Base-by-base conservation (phyloP, 1,140 invertebrate genomes). In the Leptopilina boulardi region DNA sequence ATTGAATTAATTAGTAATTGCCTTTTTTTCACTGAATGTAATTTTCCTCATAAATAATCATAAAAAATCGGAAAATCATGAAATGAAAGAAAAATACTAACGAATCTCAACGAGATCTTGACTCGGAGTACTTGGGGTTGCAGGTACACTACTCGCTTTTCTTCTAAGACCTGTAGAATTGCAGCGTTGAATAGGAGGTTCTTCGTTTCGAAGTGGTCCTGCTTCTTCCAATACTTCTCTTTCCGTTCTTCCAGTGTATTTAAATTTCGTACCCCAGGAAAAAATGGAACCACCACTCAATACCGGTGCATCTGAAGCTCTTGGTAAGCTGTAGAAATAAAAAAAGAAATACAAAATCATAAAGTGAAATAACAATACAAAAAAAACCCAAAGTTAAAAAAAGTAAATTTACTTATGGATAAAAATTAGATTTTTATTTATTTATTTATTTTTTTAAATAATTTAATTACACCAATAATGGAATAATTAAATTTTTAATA, bases 211-310 rank as follows among this genome's bases (percentile, higher is more conserved):
- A 21, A 92, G 87, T 34, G 92, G 92, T 51, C 91, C 92, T 74
- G 90, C 91, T 82, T 96, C 95, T 85, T 95, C 95, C 70, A 97
- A 90, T 72, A 98, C 96, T 91, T 98, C 97, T 47, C 94, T 92
- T 89, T 98, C 97, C 18, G 97, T 97, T 75, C 97, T 92, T 2
- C 97, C 97, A 71, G 95, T 95, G 90, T 96, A 97, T 82, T 97
- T 95, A 89, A 99, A 98, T 90, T 97, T 98, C 51, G 97, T 98
- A 47, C 97, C 97, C 93, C 96, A 96, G 0, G 96, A 97, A 91
- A 99, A 99, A 81, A 99, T 94, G 11, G 96, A 96, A n/a, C 97
- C 97, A 26, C 97, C 97, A 21, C 96, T 96, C 78, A 97, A 95
- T 9, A 98, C 95, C 26, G 95, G 95, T 51, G 96, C 96, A 89